Evolutionary conservation across 2,797 vertebrate species (phyloP).

Genomic region (Muscicapa comitata): DNA sequence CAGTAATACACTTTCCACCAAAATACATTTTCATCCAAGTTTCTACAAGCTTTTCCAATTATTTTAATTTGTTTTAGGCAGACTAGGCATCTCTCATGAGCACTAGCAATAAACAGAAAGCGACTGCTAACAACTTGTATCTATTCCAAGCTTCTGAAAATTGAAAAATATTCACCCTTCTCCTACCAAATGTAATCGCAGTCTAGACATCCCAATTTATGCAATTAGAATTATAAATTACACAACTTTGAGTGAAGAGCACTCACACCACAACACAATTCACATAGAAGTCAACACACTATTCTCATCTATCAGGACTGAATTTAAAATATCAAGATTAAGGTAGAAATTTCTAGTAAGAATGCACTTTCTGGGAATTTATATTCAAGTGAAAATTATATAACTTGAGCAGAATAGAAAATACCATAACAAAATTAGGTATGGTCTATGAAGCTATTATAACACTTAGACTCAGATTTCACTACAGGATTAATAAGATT

Average conservation of each 20-base stretch:
- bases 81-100: not conserved
- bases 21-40: not conserved
- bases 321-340: not conserved
- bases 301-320: not conserved
- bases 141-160: not conserved
- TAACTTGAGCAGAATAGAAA: not conserved
- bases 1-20: not conserved
- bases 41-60: not conserved
- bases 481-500: not conserved
- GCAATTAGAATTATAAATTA: slow-evolving; percentile 5
- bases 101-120: not conserved
- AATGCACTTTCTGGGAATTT: not conserved
- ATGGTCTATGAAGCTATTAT: not conserved
- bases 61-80: not conserved
- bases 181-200: slow-evolving; percentile 24
- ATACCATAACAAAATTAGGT: not conserved
- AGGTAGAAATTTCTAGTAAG: not conserved
- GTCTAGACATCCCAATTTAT: slow-evolving; percentile 28
- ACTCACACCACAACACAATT: not conserved
- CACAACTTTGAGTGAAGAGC: not conserved
- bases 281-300: not conserved
- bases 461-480: not conserved
- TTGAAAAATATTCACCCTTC: not conserved
- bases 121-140: not conserved
- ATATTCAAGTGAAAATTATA: not conserved